These are phyloP conservation scores for Tribolium freemani DNA, from an alignment of 2,888 invertebrate genomes.

Conservation along the genomic window DNA sequence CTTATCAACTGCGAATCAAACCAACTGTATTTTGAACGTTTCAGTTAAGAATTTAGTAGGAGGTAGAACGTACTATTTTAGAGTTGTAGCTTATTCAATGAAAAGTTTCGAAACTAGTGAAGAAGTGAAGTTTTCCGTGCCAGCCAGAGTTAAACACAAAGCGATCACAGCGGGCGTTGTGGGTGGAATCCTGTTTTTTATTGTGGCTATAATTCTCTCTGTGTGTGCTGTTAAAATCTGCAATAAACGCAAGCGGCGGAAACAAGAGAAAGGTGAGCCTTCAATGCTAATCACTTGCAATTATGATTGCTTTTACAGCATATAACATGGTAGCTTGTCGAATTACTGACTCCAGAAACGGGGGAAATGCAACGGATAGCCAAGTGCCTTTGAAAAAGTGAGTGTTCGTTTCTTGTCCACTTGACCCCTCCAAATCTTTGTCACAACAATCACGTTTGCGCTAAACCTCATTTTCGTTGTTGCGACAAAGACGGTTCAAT, in stretches of 20 bases:
- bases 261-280: conserved; percentile 93
- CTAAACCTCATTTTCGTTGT: background rate
- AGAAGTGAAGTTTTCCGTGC: conserved; percentile 89
- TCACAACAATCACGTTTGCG: background rate
- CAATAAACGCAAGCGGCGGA: conserved; percentile 96
- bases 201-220: conserved; percentile 96
- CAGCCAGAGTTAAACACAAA: conserved; percentile 93
- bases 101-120: conserved; percentile 90
- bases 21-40: conserved; percentile 50
- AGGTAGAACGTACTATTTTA: conserved; percentile 92
- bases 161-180: conserved; percentile 97
- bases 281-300: too few species aligned
- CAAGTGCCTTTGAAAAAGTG: conserved; percentile 99
- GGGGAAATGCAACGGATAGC: conserved; percentile 85
- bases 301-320: conserved; percentile 77
- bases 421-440: conserved; percentile 15
- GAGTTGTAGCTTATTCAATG: conserved; percentile 89
- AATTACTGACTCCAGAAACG: conserved; percentile 93
- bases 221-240: conserved; percentile 98
- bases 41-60: conserved; percentile 92
- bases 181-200: conserved; percentile 96
- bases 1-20: background rate
- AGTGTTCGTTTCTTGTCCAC: conserved; percentile 69
- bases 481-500: conserved; percentile 2
- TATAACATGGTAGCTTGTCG: conserved; percentile 99